Base-by-base conservation (phyloP, 53 echinoderm and acorn worm species). In the Arbacia lixula region DNA sequence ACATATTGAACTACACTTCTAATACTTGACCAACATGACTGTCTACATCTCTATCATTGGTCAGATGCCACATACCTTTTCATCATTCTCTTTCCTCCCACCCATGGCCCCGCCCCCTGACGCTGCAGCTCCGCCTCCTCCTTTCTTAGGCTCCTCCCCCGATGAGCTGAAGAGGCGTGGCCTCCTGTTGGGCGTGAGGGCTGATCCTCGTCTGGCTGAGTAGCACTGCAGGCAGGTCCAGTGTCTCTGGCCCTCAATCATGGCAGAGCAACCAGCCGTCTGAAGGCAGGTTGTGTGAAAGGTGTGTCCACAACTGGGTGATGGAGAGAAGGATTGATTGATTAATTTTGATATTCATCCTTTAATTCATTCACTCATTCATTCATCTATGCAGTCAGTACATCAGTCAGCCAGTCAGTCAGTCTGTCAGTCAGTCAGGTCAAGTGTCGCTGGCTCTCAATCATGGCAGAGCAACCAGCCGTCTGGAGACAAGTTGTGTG, bases 191-290 rank as follows among this genome's bases (percentile, higher is more conserved):
- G 22, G 65, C 26, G 66, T 78, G 35, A 66, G 63, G 8, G 85
- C 78, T n/a, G 85, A 88, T 27, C 89, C 92, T 40, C 94, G 87
- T 22, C 92, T 80, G 5, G 90, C 87, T 36, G 87, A 94, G 77
- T 89, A 92, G 75, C 99, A 99, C 83, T 94, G 94, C 42, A 80
- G 90, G 62, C 99, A 99, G 10, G 90, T 92, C 99, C 99, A 99
- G 83, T 99, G 99, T 60, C 90, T 92, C 65, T 89, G 89, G 26
- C 99, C 99, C 4, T 99, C 99, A 38, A 99, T 89, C 87, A 95
- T 88, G 60, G 94, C 89, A 57, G 94, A 99, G 53, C 92, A 94
- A 3, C 99, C 99, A 5, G 94, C 94, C 3, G 94, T 84, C 17
- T 91, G 94, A 0, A 99, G 94, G 42, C 99, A 99, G 22, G 87